Evolutionary conservation across 2,113 vertebrate species (phyloP).

Genomic region (Cercocebus atys): DNA sequence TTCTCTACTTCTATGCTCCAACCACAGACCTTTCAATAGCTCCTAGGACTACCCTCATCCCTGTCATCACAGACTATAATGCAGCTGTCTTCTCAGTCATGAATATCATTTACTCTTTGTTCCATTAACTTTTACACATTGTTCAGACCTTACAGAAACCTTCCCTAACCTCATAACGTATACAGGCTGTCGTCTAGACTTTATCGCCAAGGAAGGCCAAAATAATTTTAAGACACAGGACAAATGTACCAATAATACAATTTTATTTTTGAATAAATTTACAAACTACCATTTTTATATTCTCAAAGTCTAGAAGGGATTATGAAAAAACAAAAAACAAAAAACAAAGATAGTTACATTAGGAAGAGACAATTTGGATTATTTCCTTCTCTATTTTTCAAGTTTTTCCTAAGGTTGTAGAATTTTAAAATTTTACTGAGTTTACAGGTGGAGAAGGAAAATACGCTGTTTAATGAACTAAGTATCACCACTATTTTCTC

Average conservation of each 20-base stretch:
- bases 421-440: not conserved
- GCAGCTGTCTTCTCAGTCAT: not conserved
- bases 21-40: not conserved
- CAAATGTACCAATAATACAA: slow-evolving; percentile 34
- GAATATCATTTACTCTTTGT: not conserved
- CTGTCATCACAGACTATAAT: not conserved
- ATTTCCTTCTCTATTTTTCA: not conserved
- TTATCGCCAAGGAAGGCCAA: not conserved
- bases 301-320: slow-evolving; percentile 1
- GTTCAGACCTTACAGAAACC: not conserved
- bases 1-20: not conserved
- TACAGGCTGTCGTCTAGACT: not conserved
- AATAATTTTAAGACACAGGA: slow-evolving; percentile 10
- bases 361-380: not conserved
- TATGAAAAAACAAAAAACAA: not conserved
- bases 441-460: not conserved
- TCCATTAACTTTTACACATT: not conserved
- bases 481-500: not conserved
- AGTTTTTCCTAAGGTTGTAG: not conserved
- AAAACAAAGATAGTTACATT: not conserved
- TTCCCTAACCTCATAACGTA: not conserved
- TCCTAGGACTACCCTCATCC: not conserved
- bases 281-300: slow-evolving; percentile 36
- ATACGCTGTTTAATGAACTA: not conserved
- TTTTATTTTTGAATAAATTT: slow-evolving; percentile 15